phyloP scores from a whole-genome alignment of 2,797 vertebrate genomes.

The Buceros bicornis region DNA sequence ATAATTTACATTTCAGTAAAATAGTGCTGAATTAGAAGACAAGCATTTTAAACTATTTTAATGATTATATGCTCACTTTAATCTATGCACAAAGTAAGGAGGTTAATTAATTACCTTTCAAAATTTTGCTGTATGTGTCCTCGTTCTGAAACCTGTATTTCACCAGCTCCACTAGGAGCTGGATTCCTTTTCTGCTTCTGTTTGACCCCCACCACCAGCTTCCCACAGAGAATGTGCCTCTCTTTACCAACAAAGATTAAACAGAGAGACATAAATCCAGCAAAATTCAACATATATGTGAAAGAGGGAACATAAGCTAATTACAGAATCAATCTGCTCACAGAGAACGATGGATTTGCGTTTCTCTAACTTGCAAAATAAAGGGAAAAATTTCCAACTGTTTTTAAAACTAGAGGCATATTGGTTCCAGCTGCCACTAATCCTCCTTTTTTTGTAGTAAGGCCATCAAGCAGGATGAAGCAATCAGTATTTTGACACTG shows the following conservation, averaged over 20 bases:
- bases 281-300: neutral
- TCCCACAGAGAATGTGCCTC: neutral
- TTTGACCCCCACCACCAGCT: neutral
- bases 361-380: neutral
- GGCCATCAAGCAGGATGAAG: constrained; percentile 1
- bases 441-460: neutral
- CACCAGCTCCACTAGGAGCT: neutral
- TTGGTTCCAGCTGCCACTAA: constrained; percentile 38
- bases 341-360: neutral
- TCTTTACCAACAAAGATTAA: neutral
- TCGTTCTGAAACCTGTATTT: neutral
- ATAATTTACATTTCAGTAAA: neutral
- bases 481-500: constrained; percentile 11
- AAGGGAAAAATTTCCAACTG: constrained; percentile 42
- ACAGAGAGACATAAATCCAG: constrained; percentile 11
- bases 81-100: neutral
- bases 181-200: neutral
- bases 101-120: neutral
- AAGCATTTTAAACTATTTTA: neutral
- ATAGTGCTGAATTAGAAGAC: neutral
- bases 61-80: neutral
- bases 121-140: neutral
- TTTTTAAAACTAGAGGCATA: constrained; percentile 15
- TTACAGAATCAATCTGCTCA: constrained; percentile 2
- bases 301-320: constrained; percentile 20